These are phyloP conservation scores for Lichenostomus cassidix DNA, from an alignment of 2,113 vertebrate genomes.

Conservation along the genomic window DNA sequence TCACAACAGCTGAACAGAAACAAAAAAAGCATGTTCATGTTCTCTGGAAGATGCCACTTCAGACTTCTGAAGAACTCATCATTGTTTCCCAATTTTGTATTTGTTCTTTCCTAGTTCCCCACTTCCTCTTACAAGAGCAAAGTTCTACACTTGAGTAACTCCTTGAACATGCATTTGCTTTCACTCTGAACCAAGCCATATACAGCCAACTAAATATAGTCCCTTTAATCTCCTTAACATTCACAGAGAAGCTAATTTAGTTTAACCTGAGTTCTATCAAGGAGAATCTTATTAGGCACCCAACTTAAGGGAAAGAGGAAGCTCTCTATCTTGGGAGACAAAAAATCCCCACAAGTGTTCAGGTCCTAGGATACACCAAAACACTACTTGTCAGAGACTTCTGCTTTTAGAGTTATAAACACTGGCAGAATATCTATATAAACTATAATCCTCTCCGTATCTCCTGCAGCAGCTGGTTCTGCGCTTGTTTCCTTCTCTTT, in stretches of 20 bases:
- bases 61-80: neutral
- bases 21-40: neutral
- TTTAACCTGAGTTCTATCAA: slow-evolving; percentile 49
- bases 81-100: neutral
- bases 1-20: neutral
- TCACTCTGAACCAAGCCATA: neutral
- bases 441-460: neutral
- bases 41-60: neutral
- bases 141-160: neutral
- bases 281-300: slow-evolving; percentile 27
- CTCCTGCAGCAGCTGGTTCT: neutral
- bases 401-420: neutral
- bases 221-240: slow-evolving; percentile 51
- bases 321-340: neutral
- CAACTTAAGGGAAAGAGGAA: neutral
- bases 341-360: neutral
- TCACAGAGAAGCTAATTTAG: slow-evolving; percentile 30
- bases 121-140: neutral
- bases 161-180: neutral
- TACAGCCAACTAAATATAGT: slow-evolving; percentile 31
- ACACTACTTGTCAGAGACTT: neutral
- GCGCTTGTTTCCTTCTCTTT: neutral
- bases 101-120: neutral
- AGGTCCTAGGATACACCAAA: neutral
- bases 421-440: neutral